Conservation (phyloP, 2,797 vertebrate species). For the Acipenser ruthenus region DNA sequence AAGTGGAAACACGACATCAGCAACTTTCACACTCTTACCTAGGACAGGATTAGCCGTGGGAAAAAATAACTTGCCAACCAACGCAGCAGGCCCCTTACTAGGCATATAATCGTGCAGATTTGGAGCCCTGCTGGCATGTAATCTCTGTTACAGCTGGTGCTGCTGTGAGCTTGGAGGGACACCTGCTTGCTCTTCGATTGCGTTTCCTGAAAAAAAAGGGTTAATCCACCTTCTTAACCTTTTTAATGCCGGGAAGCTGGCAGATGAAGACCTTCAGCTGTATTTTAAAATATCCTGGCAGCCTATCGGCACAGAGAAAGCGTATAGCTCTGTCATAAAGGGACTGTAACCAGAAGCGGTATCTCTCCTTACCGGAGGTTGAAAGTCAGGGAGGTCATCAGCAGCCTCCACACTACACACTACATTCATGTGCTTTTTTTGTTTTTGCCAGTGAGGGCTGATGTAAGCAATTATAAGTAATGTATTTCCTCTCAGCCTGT, state of each 20-base stretch:
- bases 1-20: no score
- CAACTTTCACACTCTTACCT: neutral
- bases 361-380: no score
- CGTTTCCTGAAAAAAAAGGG: neutral
- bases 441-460: no score
- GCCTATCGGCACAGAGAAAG: neutral
- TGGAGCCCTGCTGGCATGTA: constrained; percentile 12
- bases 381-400: neutral
- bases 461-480: no score
- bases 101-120: constrained; percentile 14
- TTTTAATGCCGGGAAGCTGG: neutral
- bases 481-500: no score
- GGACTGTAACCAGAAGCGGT: no score
- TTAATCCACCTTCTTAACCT: neutral
- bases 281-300: constrained; percentile 8
- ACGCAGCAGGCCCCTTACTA: neutral
- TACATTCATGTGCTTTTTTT: neutral
- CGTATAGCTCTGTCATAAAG: no score
- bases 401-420: neutral
- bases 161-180: constrained; percentile 6
- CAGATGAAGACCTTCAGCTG: neutral
- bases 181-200: constrained; percentile 19
- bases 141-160: constrained; percentile 1
- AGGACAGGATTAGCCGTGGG: neutral
- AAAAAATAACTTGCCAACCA: constrained; percentile 2